These are phyloP conservation scores for Clavelina lepadiformis DNA, from an alignment of 23 tunicate genomes.

Conservation along the genomic window DNA sequence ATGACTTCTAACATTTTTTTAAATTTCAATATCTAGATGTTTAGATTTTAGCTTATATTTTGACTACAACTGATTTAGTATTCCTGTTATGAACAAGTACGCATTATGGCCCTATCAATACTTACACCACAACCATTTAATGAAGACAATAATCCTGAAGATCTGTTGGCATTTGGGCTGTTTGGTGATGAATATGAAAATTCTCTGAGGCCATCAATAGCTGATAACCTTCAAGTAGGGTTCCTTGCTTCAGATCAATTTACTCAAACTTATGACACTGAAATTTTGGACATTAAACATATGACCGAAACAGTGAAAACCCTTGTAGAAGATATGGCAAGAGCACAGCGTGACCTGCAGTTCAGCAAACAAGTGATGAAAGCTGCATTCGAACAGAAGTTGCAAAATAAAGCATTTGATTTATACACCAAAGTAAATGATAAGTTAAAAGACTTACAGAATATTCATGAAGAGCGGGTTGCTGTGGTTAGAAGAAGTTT, in stretches of 20 bases:
- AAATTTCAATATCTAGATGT: no score
- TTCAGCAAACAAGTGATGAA: constrained; percentile 61
- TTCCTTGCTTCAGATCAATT: constrained; percentile 63
- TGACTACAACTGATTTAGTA: no score
- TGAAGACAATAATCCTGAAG: constrained; percentile 25
- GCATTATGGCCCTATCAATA: constrained; percentile 41
- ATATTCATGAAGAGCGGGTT: constrained; percentile 70
- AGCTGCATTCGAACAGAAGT: constrained; percentile 56
- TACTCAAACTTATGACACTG: constrained; percentile 65
- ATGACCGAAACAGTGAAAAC: constrained; percentile 51
- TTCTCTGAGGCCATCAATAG: constrained; percentile 72
- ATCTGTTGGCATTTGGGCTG: constrained; percentile 37
- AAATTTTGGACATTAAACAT: constrained; percentile 70
- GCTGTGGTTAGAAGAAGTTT: constrained; percentile 66
- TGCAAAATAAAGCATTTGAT: constrained; percentile 62
- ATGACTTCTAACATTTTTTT: no score
- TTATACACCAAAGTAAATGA: constrained; percentile 61
- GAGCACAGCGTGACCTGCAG: constrained; percentile 45
- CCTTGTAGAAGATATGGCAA: constrained; percentile 51
- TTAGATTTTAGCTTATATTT: no score
- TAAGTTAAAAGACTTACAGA: constrained; percentile 44
- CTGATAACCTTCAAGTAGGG: constrained; percentile 80
- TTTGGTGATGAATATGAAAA: constrained; percentile 81
- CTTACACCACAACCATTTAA: constrained; percentile 9
- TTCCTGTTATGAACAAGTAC: no score